Base-by-base conservation (phyloP, 2,797 vertebrate species). In the Gallinago nigripennis region DNA sequence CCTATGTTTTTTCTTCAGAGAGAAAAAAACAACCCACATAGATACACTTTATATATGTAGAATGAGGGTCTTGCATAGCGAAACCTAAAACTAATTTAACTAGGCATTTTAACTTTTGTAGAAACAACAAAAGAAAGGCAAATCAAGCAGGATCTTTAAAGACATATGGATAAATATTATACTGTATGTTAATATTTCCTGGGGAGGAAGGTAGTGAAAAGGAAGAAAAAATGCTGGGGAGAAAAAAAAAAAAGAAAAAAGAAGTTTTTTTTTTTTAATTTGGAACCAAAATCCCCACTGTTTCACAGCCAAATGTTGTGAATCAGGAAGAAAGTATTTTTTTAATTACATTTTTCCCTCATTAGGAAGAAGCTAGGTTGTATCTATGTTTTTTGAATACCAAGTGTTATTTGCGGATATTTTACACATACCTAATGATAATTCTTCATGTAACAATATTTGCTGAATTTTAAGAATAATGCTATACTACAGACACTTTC, bases 1-100 rank as follows among this genome's bases (percentile, higher is more conserved):
- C 3, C 9, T 18, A 12, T 2, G 30, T 23, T 11, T 37, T 79
- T 79, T 73, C 16, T 79, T 81, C 13, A 83, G 25, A 57, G 64
- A 65, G 23, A 60, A 70, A 41, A 80, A 4, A 45, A 12, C 2
- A 24, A 33, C 3, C 2, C 8, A 41, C 20, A 64, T 12, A 33
- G 3, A 28, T 14, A 51, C 5, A 43, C 1, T 33, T 77, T 54
- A 37, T 45, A 21, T 30, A 58, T 25, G 18, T 4, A 85, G 8
- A 82, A 53, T 30, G 21, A 79, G 2, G 28, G 7, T 17, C 17
- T 84, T 77, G 2, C 12, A 21, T 33, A 57, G 8, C 0, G 1
- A 87, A 86, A 63, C 6, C 35, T 73, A 63, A 82, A 93, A 57
- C 2, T 35, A 57, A 61, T 75, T 85, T 72, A 33, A 64, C 4